phyloP scores from a whole-genome alignment of 1,140 invertebrate species.

The Bombus huntii region DNA sequence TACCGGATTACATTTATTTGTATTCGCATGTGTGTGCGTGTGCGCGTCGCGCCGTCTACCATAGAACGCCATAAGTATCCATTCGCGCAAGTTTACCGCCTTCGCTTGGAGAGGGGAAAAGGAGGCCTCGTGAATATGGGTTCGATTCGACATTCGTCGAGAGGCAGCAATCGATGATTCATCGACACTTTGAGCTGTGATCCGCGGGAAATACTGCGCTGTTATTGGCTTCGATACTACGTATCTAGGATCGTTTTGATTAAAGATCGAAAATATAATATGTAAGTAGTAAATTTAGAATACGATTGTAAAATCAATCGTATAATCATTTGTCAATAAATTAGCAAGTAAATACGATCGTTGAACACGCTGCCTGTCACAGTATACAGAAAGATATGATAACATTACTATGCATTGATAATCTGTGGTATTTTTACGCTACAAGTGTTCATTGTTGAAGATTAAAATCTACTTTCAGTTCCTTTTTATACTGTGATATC shows the following conservation, averaged over 20 bases:
- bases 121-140: conserved; percentile 4
- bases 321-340: background rate
- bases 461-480: background rate
- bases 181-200: background rate
- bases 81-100: background rate
- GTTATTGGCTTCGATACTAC: background rate
- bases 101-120: background rate
- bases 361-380: background rate
- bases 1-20: background rate
- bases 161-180: conserved; percentile 9
- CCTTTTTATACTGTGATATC: conserved; percentile 22
- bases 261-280: background rate
- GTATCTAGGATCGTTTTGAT: background rate
- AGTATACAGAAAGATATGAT: background rate
- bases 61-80: background rate
- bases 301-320: background rate
- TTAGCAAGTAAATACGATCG: background rate
- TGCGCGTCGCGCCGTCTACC: background rate
- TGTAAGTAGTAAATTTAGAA: too few relatives aligned
- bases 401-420: background rate
- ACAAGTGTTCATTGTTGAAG: background rate
- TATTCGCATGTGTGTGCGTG: background rate
- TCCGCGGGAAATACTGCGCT: background rate
- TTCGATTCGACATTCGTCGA: background rate
- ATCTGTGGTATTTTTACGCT: background rate